Conservation (phyloP, 2,797 vertebrate genomes). For the Loris lydekkerianus region DNA sequence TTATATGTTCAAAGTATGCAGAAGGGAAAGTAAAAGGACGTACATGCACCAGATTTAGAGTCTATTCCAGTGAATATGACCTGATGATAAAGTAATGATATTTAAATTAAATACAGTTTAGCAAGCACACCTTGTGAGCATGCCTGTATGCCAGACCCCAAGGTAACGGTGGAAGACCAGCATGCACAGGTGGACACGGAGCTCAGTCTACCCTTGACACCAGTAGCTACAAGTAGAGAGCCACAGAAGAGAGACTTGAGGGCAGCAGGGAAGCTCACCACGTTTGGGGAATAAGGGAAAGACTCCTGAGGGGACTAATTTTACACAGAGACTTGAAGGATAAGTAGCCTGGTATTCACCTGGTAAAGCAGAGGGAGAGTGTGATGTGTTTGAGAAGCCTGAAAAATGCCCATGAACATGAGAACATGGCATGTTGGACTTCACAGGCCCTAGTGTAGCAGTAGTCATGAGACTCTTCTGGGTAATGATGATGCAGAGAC, state of each 20-base stretch:
- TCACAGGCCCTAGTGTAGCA: accelerated
- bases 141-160: neutral
- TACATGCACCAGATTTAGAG: neutral
- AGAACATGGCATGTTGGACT: neutral
- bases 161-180: too few relatives aligned
- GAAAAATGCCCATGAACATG: neutral
- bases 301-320: neutral
- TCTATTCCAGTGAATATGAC: neutral
- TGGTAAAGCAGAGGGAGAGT: neutral
- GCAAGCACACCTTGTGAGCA: neutral
- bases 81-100: too few relatives aligned
- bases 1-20: neutral
- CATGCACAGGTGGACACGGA: accelerated
- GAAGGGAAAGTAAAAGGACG: neutral
- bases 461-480: neutral
- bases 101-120: neutral
- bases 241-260: neutral
- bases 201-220: neutral
- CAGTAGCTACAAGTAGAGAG: neutral
- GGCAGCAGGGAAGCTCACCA: accelerated
- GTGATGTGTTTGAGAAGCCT: neutral
- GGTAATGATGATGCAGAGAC: accelerated
- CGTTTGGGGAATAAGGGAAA: neutral
- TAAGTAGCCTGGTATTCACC: neutral
- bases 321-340: neutral